Evolutionary conservation across 2,797 vertebrate genomes (phyloP).

Genomic region (Paramormyrops hopkinsi): DNA sequence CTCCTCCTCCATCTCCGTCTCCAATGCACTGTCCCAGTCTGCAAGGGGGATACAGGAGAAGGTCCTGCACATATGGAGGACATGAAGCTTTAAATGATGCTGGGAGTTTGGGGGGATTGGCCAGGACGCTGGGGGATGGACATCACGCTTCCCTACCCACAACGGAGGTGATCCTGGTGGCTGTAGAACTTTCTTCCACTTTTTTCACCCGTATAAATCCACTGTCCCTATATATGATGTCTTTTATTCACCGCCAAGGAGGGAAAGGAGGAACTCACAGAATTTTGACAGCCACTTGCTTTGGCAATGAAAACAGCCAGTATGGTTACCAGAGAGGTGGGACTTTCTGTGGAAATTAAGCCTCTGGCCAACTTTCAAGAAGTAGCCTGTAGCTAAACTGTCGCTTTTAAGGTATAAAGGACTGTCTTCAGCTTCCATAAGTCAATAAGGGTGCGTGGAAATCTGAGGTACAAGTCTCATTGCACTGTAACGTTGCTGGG

Average conservation of each 20-base stretch:
- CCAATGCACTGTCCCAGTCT: constrained; percentile 4
- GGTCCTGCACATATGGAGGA: neutral
- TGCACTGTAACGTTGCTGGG: neutral
- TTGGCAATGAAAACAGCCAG: constrained; percentile 14
- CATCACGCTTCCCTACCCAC: neutral
- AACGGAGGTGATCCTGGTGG: neutral
- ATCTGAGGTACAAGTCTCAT: neutral
- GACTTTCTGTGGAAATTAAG: neutral
- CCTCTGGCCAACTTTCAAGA: neutral
- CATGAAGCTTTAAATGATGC: neutral
- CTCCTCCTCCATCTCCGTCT: constrained; percentile 63
- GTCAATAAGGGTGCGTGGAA: neutral
- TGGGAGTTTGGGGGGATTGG: neutral
- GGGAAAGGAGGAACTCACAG: neutral
- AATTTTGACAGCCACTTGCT: constrained; percentile 23
- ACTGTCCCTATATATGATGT: neutral
- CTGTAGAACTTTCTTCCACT: neutral
- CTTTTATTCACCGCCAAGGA: constrained; percentile 7
- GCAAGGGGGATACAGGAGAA: neutral
- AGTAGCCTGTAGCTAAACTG: neutral
- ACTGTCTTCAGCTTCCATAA: constrained; percentile 13
- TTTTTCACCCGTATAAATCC: neutral
- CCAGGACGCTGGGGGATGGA: neutral
- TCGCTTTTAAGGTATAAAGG: neutral
- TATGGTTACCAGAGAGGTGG: neutral